Percentiles rank a stretch among this genome's conserved stretches.
Conservation (phyloP, 2,113 vertebrate genomes). For the Nestor notabilis region DNA sequence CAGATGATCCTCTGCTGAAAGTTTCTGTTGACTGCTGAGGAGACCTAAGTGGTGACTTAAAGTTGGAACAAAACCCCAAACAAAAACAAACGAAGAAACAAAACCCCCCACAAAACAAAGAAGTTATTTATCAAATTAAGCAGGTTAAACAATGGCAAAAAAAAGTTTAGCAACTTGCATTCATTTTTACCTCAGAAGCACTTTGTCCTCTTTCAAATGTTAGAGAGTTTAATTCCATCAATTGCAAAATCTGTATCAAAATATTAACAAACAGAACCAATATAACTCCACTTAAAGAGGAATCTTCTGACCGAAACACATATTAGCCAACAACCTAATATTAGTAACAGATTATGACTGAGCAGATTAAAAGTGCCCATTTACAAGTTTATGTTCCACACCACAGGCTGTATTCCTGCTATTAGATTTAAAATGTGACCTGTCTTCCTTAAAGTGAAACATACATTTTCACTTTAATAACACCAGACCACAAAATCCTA, state of each 20-base stretch:
- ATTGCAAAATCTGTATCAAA: slow-evolving; percentile 82
- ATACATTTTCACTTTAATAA: neutral
- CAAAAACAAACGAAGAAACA: neutral
- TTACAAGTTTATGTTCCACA: neutral
- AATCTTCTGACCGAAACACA: neutral
- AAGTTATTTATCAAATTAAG: neutral
- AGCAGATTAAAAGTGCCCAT: neutral
- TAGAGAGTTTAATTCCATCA: slow-evolving; percentile 81
- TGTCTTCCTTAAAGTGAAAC: neutral
- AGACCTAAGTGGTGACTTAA: slow-evolving; percentile 78
- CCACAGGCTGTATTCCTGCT: neutral
- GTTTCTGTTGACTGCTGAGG: slow-evolving; percentile 78
- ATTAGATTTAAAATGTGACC: neutral
- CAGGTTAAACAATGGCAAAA: neutral
- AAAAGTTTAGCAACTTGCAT: neutral
- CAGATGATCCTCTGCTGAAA: slow-evolving; percentile 85
- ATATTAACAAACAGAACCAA: neutral
- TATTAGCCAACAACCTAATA: neutral
- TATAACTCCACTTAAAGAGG: neutral
- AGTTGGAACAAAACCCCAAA: neutral
- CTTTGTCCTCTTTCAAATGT: slow-evolving; percentile 71
- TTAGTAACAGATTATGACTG: neutral
- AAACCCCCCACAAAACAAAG: neutral
- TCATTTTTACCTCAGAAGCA: slow-evolving; percentile 75
- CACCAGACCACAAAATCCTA: neutral